Base-by-base conservation (phyloP, 2,888 invertebrate species). In the Oscheius sp. region DNA sequence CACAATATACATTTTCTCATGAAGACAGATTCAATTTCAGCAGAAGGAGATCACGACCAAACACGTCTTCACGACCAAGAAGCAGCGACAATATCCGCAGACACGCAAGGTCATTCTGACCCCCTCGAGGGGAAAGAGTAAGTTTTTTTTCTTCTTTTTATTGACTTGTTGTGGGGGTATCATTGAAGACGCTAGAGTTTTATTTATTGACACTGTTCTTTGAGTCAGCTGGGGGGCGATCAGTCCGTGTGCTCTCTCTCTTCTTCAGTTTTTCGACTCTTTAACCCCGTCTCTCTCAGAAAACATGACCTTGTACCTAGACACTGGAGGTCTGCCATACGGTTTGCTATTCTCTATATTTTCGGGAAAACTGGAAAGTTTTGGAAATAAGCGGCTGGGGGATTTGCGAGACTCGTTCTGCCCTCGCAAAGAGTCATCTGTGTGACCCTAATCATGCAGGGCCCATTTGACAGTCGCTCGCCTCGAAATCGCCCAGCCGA, bases 41-140 rank as follows among this genome's bases (percentile, higher is more conserved):
- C 73, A 76, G 29, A 76, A 73, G 57, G 77, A 79, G 51, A 74
- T 78, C 10, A 82, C 82, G 1, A 77, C 80, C 29, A 72, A 77
- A 13, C 79, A 82, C 73, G 80, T 82, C 37, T 82, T 82, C 73
- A 70, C 77, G 51, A 77, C 76, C 33, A 78, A 74, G 13, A 77
- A 77, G 50, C 80, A 80, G 21, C 79, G 77, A 70, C 68, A 77
- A 3, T 82, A 82, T 59, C 82, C 82, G 10, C 82, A 82, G 63
- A 80, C 82, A 3, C 71, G 80, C n/a, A 77, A 74, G 70, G 80
- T 80, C 11, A 76, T 79, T 51, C 73, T 68, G 68, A 76, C 75
- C 50, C 63, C 70, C 37, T 35, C 37, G 37, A 51, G 63, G 63
- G 62, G 70, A 53, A 73, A 70, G 59, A 63, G 78, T 76, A n/a